Evolutionary conservation across 2,797 vertebrate species (phyloP).

Genomic region (Aldrovandia affinis): DNA sequence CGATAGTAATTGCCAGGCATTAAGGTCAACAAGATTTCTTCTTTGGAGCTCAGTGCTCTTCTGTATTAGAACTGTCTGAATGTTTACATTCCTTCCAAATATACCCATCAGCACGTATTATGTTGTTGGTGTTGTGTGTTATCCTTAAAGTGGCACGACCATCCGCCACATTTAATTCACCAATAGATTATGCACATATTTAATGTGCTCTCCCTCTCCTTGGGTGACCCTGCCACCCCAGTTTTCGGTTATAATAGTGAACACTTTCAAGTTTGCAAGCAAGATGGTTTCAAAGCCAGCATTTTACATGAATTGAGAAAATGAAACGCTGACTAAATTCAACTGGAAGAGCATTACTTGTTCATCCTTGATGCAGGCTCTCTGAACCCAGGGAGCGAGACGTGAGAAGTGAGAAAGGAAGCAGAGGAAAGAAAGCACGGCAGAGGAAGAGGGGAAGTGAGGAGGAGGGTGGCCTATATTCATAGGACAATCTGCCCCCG

Average conservation of each 20-base stretch:
- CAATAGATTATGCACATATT: not conserved
- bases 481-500: conserved; percentile 64
- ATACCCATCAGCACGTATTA: not conserved
- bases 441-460: conserved; percentile 37
- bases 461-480: conserved; percentile 59
- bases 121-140: not conserved
- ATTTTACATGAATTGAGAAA: not conserved
- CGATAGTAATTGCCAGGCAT: not conserved
- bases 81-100: not conserved
- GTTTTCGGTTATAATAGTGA: not conserved
- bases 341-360: not conserved
- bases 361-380: not conserved
- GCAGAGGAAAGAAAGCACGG: not conserved
- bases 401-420: not conserved
- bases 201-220: not conserved
- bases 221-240: not conserved
- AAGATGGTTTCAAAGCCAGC: not conserved
- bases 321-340: not conserved
- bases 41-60: not conserved
- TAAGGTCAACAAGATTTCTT: not conserved
- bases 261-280: not conserved
- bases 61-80: not conserved
- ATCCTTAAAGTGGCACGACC: not conserved
- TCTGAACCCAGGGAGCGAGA: not conserved
- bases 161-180: not conserved